Evolutionary conservation across 2,888 invertebrate genomes (phyloP).

Genomic region (Ophonus ardosiacus): DNA sequence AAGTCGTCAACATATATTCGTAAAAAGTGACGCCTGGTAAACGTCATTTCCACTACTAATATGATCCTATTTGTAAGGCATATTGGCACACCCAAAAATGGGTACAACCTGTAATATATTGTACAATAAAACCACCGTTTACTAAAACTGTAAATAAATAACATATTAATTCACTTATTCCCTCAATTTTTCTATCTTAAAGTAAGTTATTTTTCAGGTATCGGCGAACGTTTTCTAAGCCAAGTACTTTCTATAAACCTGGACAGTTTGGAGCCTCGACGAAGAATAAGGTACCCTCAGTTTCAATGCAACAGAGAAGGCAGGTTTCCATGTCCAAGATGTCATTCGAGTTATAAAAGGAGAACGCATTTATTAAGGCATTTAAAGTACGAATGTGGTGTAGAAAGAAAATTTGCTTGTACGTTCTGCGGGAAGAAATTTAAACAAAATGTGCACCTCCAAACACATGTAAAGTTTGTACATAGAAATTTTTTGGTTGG

Average conservation of each 20-base stretch:
- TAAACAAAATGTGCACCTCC: slow-evolving; percentile 64
- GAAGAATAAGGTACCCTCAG: slow-evolving; percentile 34
- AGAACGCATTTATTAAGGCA: slow-evolving; percentile 71
- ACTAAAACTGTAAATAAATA: background rate
- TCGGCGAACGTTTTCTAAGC: slow-evolving; percentile 35
- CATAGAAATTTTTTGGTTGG: slow-evolving; percentile 24
- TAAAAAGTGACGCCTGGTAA: too few species aligned
- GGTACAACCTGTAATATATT: background rate
- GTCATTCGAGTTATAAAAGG: slow-evolving; percentile 69
- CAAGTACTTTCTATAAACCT: slow-evolving; percentile 50
- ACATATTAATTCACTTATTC: background rate
- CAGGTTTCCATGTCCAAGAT: slow-evolving; percentile 70
- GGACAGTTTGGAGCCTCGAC: background rate
- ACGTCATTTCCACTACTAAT: too few species aligned
- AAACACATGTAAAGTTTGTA: slow-evolving; percentile 57
- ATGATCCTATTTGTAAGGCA: too few species aligned
- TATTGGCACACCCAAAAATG: too few species aligned
- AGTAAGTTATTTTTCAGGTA: slow-evolving; percentile 44
- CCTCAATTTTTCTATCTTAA: background rate
- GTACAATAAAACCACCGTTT: background rate
- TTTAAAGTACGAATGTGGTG: slow-evolving; percentile 72
- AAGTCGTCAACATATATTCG: too few species aligned
- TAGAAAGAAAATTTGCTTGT: slow-evolving; percentile 66
- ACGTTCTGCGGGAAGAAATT: slow-evolving; percentile 61
- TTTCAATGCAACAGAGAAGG: slow-evolving; percentile 70